phyloP scores from a whole-genome alignment of 2,797 vertebrate genomes.

The Microctenopoma lineatum region DNA sequence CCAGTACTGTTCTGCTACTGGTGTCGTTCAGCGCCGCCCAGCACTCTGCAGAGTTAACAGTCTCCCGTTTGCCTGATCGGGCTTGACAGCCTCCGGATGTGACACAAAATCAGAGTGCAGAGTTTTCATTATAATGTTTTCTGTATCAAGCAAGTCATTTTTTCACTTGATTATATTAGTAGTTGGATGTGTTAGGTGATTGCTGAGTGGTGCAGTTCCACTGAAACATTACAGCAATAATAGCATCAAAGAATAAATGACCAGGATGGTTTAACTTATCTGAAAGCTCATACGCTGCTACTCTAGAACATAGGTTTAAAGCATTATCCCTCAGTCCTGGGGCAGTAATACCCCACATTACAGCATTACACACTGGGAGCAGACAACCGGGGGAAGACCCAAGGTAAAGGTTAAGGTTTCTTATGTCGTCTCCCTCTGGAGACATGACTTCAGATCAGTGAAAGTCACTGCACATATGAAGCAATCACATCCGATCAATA shows the following conservation, averaged over 20 bases:
- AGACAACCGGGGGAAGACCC: conserved; percentile 75
- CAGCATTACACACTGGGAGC: conserved; percentile 81
- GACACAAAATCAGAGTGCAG: neutral
- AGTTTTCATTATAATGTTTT: neutral
- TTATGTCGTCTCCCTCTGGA: too few species aligned
- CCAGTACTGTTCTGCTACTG: neutral
- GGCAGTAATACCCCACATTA: conserved; percentile 83
- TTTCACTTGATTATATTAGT: conserved; percentile 2
- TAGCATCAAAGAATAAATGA: neutral
- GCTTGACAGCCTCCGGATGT: conserved; percentile 5
- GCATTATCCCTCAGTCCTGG: conserved; percentile 73
- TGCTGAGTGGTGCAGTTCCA: neutral
- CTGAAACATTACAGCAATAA: neutral
- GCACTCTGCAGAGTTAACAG: conserved; percentile 28
- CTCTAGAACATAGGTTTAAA: conserved; percentile 79
- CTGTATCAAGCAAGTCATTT: neutral
- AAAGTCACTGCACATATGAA: too few species aligned
- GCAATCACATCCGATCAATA: too few species aligned
- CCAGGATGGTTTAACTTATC: too few species aligned
- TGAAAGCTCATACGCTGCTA: conserved; percentile 51
- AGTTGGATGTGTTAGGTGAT: neutral
- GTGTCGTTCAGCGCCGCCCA: conserved; percentile 17
- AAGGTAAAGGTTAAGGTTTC: too few species aligned
- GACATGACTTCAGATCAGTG: too few species aligned
- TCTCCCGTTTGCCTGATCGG: neutral